Base-by-base conservation (phyloP, 2,797 vertebrate species). In the Phaenicophaeus curvirostris region DNA sequence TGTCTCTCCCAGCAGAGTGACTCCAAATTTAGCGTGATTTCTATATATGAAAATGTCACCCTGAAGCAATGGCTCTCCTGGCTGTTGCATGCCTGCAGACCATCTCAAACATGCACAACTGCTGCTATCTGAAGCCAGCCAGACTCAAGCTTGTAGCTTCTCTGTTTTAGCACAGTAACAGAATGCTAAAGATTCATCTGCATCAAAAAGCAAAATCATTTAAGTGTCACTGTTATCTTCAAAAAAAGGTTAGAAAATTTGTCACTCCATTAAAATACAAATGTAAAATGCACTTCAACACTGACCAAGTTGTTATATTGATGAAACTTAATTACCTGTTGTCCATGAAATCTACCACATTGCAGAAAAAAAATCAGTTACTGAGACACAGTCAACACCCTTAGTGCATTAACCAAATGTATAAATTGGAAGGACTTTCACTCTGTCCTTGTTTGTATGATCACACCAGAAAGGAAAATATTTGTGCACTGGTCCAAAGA, bases 291-390 rank as follows among this genome's bases (percentile, higher is more conserved):
- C 88, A 76, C 76, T 95, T 95, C 82, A 90, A 83, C 58, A 53
- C 15, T 48, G 86, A 75, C 75, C 37, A 73, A 93, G 39, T 48
- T 24, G 51, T 63, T 90, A 78, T 0, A 2, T 2, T 5, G 61
- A 85, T 74, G 69, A 91, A 88, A 94, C 54, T 89, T 96, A 94
- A 94, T 97, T 96, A 90, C 55, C 33, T 90, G 58, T 85, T 97
- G 91, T 90, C 89, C 39, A 17, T 31, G 50, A 93, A 92, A 93
- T 42, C 41, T 80, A 93, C 81, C 44, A 50, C 1, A 23, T 33
- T 94, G 59, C 33, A 80, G 68, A 61, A 57, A 82, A 79, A 79
- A 66, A 0, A 13, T 21, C 1, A 7, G 8, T 73, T 46, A 13
- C 28, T 84, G 24, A 91, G 84, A 86, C 14, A 57, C 25, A 94